These are phyloP conservation scores for Drosophila simulans DNA, from an alignment of 1,140 invertebrate genomes.

Conservation along the genomic window DNA sequence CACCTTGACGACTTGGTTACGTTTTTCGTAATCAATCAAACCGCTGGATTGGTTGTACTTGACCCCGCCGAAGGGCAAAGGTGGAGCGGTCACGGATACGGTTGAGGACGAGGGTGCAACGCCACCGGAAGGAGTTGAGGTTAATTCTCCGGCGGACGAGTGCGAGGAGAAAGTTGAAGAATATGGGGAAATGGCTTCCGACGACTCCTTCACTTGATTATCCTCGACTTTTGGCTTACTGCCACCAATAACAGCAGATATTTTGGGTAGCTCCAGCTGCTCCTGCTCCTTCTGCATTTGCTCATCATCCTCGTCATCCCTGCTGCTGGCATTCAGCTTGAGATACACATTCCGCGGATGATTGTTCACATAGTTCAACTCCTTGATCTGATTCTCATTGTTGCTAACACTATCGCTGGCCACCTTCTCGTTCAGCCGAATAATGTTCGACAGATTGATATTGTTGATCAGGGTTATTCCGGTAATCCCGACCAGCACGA, in stretches of 20 bases:
- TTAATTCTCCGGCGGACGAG: neutral
- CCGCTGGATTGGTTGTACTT: conserved; percentile 24
- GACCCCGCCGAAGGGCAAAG: conserved; percentile 49
- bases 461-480: conserved; percentile 82
- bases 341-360: conserved; percentile 69
- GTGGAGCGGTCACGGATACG: neutral
- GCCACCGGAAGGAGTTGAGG: neutral
- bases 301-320: neutral
- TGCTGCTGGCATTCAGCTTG: conserved; percentile 34
- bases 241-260: conserved; percentile 44
- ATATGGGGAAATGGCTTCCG: neutral
- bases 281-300: conserved; percentile 21
- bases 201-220: conserved; percentile 27
- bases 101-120: neutral
- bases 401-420: conserved; percentile 80
- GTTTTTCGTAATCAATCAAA: conserved; percentile 80
- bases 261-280: conserved; percentile 43
- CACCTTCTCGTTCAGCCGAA: conserved; percentile 81
- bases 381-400: conserved; percentile 77
- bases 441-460: conserved; percentile 81
- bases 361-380: conserved; percentile 77
- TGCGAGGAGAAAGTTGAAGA: neutral
- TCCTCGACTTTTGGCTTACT: neutral
- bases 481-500: conserved; percentile 75
- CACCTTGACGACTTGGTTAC: conserved; percentile 75